Conservation (phyloP, 1,140 invertebrate species). For the Drosophila kohkoa region DNA sequence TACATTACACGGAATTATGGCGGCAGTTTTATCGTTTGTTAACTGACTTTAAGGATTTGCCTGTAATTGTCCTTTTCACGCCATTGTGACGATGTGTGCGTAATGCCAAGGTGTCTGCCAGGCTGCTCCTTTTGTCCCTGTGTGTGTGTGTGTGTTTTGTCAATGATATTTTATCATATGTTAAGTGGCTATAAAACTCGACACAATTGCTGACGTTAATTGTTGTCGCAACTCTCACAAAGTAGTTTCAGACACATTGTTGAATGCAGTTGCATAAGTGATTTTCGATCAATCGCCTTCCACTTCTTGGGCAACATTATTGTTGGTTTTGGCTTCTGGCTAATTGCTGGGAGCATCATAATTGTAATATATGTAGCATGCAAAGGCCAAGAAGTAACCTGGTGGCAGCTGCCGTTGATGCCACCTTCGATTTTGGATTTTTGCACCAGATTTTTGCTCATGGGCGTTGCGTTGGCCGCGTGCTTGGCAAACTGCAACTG, state of each 20-base stretch:
- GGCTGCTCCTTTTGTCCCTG: slow-evolving; percentile 20
- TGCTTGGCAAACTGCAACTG: slow-evolving; percentile 42
- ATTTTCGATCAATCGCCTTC: slow-evolving; percentile 31
- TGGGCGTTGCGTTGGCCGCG: slow-evolving; percentile 71
- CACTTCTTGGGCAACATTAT: slow-evolving; percentile 39
- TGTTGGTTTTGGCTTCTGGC: slow-evolving; percentile 71
- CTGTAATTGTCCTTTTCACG: slow-evolving; percentile 79
- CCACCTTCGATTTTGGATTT: slow-evolving; percentile 34
- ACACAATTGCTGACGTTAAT: slow-evolving; percentile 69
- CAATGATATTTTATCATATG: slow-evolving; percentile 77
- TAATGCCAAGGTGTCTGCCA: slow-evolving; percentile 49
- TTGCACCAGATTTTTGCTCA: slow-evolving; percentile 42
- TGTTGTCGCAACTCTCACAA: slow-evolving; percentile 39
- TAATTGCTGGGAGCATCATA: slow-evolving; percentile 62
- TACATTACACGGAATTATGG: slow-evolving; percentile 79
- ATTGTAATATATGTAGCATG: slow-evolving; percentile 22
- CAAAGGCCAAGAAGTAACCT: slow-evolving; percentile 24
- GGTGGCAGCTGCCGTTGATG: slow-evolving; percentile 39
- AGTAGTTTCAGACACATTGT: slow-evolving; percentile 34
- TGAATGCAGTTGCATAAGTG: slow-evolving; percentile 34
- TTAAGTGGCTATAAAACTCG: slow-evolving; percentile 79
- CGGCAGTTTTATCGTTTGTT: slow-evolving; percentile 80
- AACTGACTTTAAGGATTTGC: slow-evolving; percentile 79
- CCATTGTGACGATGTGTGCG: slow-evolving; percentile 38
- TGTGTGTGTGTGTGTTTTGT: slow-evolving; percentile 26